phyloP scores from a whole-genome alignment of 2,797 vertebrate species.

The Diplodus sargus region DNA sequence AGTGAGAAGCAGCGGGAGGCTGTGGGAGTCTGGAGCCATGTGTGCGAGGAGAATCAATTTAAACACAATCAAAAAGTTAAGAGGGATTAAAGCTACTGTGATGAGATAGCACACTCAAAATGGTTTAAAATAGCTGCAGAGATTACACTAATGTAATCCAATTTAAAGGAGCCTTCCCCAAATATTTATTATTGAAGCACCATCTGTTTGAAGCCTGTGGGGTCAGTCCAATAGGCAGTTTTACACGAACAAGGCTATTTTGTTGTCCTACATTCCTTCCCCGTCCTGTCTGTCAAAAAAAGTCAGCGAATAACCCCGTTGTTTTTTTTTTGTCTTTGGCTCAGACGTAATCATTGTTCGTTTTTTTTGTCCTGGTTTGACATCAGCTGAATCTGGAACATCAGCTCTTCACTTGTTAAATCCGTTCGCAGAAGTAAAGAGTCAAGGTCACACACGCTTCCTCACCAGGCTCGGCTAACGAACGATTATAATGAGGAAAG shows the following conservation, averaged over 20 bases:
- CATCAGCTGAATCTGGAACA: constrained; percentile 42
- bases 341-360: constrained; percentile 41
- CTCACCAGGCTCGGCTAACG: constrained; percentile 24
- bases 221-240: constrained; percentile 71
- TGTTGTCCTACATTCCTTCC: constrained; percentile 74
- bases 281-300: constrained; percentile 53
- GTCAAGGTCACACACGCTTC: constrained; percentile 32
- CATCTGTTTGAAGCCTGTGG: constrained; percentile 82
- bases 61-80: constrained; percentile 84
- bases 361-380: constrained; percentile 42
- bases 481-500: constrained; percentile 49
- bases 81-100: constrained; percentile 81
- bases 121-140: constrained; percentile 82
- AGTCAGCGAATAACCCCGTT: constrained; percentile 47
- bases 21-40: constrained; percentile 66
- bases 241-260: constrained; percentile 68
- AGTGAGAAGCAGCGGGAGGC: constrained; percentile 46
- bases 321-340: constrained; percentile 13
- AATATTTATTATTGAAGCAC: constrained; percentile 85
- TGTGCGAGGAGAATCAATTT: constrained; percentile 82
- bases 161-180: constrained; percentile 83
- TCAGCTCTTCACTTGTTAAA: constrained; percentile 42
- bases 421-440: constrained; percentile 38
- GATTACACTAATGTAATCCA: constrained; percentile 87
- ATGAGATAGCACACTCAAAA: constrained; percentile 79